Conservation (phyloP, 2,888 invertebrate species). For the Eucera pruinosa region DNA sequence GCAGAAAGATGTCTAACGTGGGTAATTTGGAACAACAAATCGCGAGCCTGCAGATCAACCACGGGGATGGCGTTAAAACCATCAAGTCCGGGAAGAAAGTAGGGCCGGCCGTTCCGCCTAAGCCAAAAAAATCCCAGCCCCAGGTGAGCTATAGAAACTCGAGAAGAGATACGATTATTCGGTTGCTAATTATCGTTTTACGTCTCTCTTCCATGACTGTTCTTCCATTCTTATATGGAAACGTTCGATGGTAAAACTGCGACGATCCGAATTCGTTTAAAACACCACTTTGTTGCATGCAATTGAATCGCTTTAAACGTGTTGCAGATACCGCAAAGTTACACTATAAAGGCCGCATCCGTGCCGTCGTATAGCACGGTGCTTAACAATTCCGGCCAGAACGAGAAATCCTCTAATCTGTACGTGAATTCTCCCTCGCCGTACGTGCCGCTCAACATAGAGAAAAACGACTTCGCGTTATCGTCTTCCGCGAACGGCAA, state of each 20-base stretch:
- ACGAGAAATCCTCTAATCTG: conserved; percentile 78
- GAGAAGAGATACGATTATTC: neutral
- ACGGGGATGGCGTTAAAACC: conserved; percentile 82
- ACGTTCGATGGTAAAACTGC: conserved; percentile 42
- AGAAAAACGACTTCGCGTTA: conserved; percentile 80
- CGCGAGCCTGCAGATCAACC: conserved; percentile 88
- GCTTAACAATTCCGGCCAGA: conserved; percentile 85
- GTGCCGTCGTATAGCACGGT: conserved; percentile 92
- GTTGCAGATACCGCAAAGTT: conserved; percentile 91
- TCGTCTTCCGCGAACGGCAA: conserved; percentile 71
- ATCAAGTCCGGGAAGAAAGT: conserved; percentile 86
- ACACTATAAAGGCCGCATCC: conserved; percentile 88
- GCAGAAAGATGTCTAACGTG: conserved; percentile 84
- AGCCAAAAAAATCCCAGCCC: conserved; percentile 88
- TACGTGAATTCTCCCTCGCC: conserved; percentile 82
- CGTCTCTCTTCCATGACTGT: conserved; percentile 38
- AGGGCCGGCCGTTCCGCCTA: conserved; percentile 92
- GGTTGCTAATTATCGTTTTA: conserved; percentile 23
- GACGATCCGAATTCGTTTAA: neutral
- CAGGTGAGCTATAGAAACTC: conserved; percentile 83
- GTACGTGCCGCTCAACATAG: conserved; percentile 74
- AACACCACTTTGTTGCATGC: neutral
- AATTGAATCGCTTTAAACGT: conserved; percentile 7
- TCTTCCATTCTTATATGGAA: conserved; percentile 44
- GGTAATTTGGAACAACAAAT: conserved; percentile 90